Evolutionary conservation across 1,140 invertebrate species (phyloP).

Genomic region (Parasteatoda tepidariorum): DNA sequence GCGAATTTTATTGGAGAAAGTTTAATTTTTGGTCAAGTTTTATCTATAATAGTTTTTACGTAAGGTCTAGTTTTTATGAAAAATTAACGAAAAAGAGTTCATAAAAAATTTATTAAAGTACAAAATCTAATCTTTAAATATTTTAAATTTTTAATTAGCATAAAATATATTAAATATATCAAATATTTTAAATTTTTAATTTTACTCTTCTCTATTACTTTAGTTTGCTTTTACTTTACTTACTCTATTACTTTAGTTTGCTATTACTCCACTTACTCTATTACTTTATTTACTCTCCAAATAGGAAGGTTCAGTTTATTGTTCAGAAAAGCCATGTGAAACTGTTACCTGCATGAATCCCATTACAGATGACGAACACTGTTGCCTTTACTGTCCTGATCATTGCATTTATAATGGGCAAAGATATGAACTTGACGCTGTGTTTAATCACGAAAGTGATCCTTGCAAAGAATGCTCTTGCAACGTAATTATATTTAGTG

Average conservation of each 20-base stretch:
- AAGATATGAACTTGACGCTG: background rate
- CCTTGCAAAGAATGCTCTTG: constrained; percentile 45
- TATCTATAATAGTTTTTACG: no score
- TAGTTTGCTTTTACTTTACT: no score
- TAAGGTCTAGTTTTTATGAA: no score
- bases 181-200: no score
- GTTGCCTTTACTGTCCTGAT: constrained; percentile 45
- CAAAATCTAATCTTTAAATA: background rate
- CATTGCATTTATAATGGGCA: constrained; percentile 13
- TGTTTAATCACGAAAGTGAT: constrained; percentile 26
- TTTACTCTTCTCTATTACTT: no score
- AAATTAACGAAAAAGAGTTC: background rate
- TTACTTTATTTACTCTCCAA: background rate
- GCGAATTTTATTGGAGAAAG: no score
- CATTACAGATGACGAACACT: constrained; percentile 16
- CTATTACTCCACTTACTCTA: no score
- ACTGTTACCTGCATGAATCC: background rate
- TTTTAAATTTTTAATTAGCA: constrained; percentile 7
- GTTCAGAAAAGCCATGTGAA: constrained; percentile 46
- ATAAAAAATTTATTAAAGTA: background rate
- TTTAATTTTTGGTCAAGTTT: no score
- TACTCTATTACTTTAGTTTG: no score
- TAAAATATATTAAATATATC: no score
- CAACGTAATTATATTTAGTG: constrained; percentile 11
- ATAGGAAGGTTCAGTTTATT: constrained; percentile 49